Evolutionary conservation across 2,888 invertebrate species (phyloP).

Genomic region (Caenorhabditis wallacei): DNA sequence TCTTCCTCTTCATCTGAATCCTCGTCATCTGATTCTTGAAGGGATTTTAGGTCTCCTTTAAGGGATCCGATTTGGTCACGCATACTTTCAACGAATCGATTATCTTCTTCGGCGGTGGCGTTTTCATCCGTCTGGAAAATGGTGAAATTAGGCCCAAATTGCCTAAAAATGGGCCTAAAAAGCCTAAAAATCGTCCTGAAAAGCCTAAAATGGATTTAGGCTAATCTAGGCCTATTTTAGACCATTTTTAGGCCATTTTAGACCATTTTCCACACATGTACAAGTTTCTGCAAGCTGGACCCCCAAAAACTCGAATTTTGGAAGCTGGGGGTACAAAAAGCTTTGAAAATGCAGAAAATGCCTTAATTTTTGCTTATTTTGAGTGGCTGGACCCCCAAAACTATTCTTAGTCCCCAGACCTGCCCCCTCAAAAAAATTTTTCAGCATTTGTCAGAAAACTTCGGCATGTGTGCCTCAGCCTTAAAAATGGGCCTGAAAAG

Average conservation of each 20-base stretch:
- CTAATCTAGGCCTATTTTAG: background rate
- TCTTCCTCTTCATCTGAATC: slow-evolving; percentile 73
- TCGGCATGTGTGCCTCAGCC: no score
- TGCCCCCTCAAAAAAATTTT: no score
- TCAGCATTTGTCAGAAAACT: no score
- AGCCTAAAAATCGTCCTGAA: background rate
- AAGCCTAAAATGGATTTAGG: background rate
- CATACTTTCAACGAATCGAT: slow-evolving; percentile 59
- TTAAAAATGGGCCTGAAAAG: no score
- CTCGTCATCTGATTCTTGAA: slow-evolving; percentile 84
- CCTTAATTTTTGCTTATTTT: no score
- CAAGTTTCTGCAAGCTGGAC: no score
- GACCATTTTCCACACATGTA: no score
- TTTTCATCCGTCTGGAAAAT: slow-evolving; percentile 70
- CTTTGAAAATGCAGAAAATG: no score
- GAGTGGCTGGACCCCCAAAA: no score
- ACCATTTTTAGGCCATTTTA: background rate
- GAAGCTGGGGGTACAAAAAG: no score
- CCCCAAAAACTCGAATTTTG: no score
- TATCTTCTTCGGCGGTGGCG: slow-evolving; percentile 49
- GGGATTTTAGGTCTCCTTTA: slow-evolving; percentile 84
- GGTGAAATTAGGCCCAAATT: background rate
- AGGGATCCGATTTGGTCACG: slow-evolving; percentile 83
- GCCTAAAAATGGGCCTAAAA: background rate
- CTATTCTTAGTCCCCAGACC: no score